phyloP scores from a whole-genome alignment of 2,888 invertebrate genomes.

The Tenthredo livida region DNA sequence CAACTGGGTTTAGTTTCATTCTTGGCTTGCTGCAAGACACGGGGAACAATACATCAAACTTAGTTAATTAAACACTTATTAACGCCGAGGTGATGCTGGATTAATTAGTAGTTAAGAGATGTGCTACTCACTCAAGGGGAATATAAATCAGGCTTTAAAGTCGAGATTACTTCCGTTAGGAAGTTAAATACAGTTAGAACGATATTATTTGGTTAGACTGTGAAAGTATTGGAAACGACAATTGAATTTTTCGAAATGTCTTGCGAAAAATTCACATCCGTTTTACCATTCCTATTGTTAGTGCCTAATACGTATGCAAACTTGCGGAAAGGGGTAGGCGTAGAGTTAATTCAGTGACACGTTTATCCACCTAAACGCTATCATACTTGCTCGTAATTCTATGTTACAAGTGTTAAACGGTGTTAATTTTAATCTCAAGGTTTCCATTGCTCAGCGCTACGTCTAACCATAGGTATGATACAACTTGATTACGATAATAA shows the following conservation, averaged over 20 bases:
- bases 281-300: not conserved
- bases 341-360: not conserved
- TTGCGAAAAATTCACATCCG: not conserved
- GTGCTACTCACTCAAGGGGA: not conserved
- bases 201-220: not conserved
- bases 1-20: not conserved
- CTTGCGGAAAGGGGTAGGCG: not conserved
- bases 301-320: not conserved
- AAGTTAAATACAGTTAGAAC: not conserved
- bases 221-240: not conserved
- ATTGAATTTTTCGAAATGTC: not conserved
- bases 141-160: not conserved
- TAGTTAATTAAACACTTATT: conserved; percentile 21
- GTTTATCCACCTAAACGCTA: not conserved
- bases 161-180: not conserved
- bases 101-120: conserved; percentile 8
- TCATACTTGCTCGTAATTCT: conserved; percentile 11
- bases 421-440: conserved; percentile 38
- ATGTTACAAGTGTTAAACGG: not conserved
- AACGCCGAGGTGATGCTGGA: conserved; percentile 15
- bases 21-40: not conserved
- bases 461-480: not conserved
- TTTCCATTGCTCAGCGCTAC: conserved; percentile 14
- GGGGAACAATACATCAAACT: not conserved
- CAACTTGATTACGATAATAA: conserved; percentile 10